A percentile compares a stretch with the other conserved stretches of the same genome.
These are phyloP conservation scores for Athrips mouffetella DNA, from an alignment of 2,888 invertebrate species.

Conservation along the genomic window DNA sequence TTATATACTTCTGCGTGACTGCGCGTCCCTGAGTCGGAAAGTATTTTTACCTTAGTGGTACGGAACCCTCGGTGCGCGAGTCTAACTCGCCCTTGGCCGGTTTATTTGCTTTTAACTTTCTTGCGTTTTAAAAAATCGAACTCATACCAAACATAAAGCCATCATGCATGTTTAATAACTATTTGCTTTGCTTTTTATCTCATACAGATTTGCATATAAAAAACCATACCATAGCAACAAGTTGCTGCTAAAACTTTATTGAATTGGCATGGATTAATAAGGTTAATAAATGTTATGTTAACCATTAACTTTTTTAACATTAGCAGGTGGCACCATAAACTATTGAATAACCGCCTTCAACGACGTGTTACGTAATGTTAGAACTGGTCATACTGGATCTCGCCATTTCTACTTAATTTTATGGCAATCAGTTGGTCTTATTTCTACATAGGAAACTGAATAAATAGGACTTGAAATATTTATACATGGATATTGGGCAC, in stretches of 20 bases:
- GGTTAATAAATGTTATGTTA: not conserved
- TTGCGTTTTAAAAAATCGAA: too few relatives aligned
- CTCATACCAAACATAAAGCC: too few relatives aligned
- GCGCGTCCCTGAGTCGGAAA: too few relatives aligned
- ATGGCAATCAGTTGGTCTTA: not conserved
- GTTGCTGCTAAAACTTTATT: not conserved
- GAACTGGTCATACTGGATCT: constrained; percentile 3
- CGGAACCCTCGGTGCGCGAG: too few relatives aligned
- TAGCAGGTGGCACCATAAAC: constrained; percentile 2
- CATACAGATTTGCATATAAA: too few relatives aligned
- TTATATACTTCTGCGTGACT: too few relatives aligned
- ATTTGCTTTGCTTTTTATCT: too few relatives aligned
- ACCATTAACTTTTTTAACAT: not conserved
- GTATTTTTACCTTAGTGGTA: too few relatives aligned
- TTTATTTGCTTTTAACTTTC: too few relatives aligned
- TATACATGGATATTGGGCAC: too few relatives aligned
- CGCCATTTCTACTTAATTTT: constrained; percentile 8
- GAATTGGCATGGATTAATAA: not conserved
- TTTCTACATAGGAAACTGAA: constrained; percentile 11
- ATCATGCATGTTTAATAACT: too few relatives aligned
- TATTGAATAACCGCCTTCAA: constrained; percentile 3
- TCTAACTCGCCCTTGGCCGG: too few relatives aligned
- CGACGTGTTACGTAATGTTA: constrained; percentile 3
- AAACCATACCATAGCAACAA: not conserved
- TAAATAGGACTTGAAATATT: constrained; percentile 4